Evolutionary conservation across 2,888 invertebrate genomes (phyloP), one percentile per base, ranked within the genome.

Genomic region (Lasioglossum figueresi): DNA sequence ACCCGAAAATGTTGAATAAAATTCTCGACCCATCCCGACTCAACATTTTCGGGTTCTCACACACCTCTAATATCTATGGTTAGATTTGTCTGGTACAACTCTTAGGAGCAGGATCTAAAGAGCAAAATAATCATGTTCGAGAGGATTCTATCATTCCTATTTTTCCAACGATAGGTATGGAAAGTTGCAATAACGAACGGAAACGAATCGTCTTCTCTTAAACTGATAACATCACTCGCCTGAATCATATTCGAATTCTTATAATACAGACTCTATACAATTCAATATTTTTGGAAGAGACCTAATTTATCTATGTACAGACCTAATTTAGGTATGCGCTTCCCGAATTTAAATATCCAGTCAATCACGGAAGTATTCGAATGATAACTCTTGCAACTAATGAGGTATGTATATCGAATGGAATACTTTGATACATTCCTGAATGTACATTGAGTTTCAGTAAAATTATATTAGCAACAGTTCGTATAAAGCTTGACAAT

Each of bases 221-320:
- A 82, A 80, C 82, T 73, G 76, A 82, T 78, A 66, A 80, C 40
- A 72, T 75, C 31, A 59, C 40, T 79, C 76, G 72, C 37, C 66
- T 5, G 71, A 79, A 76, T 68, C 45, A 66, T 72, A 82, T 68
- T 80, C 48, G 71, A 76, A 71, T 76, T 71, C 71, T 82, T 82
- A 79, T 75, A 37, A 52, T 80, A 81, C 76, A 76, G 48, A 86
- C 82, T 90, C 82, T 91, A 83, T 87, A 90, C 71, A 83, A 66
- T 82, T 83, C 63, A 12, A 74, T 82, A 86, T 80, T 85, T 81
- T 63, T 31, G 16, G 31, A 83, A 88, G 74, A 81, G 34, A 37
- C 63, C 63, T 63, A 80, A 70, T 66, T 52, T 70, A 63, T 8
- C 45, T 88, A 86, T 87, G 40, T 86, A 87, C 88, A 88, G 12